Conservation (phyloP, 2,797 vertebrate species). For the Peromyscus nudipes region DNA sequence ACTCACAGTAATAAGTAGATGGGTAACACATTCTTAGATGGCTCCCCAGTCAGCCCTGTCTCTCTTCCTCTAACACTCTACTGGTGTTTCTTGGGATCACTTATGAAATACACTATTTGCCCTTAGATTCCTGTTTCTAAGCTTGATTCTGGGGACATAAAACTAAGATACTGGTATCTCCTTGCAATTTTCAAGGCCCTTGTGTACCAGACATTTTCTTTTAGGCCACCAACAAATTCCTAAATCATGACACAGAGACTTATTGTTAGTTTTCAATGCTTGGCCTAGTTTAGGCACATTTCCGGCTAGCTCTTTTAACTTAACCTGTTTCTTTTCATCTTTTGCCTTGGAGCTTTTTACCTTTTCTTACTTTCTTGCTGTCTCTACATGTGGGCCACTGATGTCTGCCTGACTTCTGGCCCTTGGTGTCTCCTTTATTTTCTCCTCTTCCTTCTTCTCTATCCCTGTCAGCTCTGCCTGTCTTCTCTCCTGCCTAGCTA, state of each 20-base stretch:
- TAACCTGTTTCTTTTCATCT: not conserved
- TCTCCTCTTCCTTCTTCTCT: not conserved
- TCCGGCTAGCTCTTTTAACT: not conserved
- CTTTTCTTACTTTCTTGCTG: not conserved
- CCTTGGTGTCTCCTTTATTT: not conserved
- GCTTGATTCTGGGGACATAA: not conserved
- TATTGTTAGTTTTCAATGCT: not conserved
- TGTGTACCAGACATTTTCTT: not conserved
- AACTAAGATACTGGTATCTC: not conserved
- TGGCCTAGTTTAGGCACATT: not conserved
- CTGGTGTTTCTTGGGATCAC: not conserved
- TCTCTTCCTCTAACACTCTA: not conserved
- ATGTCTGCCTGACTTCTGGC: not conserved
- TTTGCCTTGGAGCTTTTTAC: not conserved
- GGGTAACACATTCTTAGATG: not conserved
- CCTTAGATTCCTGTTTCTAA: not conserved
- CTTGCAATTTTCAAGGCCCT: not conserved
- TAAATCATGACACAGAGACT: not conserved
- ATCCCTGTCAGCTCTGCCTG: not conserved
- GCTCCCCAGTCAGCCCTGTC: not conserved
- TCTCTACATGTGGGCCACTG: not conserved
- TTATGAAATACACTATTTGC: not conserved
- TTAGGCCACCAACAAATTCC: not conserved
- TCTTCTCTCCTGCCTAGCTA: not conserved
- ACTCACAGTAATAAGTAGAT: not conserved